A percentile compares a stretch with the other conserved stretches of the same genome.
Evolutionary conservation across 2,113 vertebrate genomes (phyloP).

Genomic region (Dolichotis patagonum): DNA sequence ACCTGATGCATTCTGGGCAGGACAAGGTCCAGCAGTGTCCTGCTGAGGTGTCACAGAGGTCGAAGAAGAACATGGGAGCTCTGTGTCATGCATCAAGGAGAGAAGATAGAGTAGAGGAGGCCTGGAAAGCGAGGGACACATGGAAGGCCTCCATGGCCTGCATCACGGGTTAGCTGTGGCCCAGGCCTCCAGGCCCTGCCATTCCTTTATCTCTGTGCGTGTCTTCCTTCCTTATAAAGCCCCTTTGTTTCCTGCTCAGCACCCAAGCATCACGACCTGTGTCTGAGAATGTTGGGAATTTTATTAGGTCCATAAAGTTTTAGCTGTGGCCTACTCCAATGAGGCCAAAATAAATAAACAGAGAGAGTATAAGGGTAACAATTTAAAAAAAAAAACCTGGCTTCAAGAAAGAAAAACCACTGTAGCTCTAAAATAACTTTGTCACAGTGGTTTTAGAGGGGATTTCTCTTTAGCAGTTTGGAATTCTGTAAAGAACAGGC

Average conservation of each 20-base stretch:
- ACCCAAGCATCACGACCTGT: constrained; percentile 86
- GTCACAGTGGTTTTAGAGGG: constrained; percentile 73
- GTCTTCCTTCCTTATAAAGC: constrained; percentile 85
- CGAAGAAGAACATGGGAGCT: not conserved
- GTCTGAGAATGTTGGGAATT: constrained; percentile 91
- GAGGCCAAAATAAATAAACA: constrained; percentile 89
- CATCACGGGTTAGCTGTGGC: not conserved
- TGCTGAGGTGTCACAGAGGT: not conserved
- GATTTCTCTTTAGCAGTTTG: constrained; percentile 68
- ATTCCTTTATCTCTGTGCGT: constrained; percentile 78
- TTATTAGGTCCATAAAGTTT: constrained; percentile 90
- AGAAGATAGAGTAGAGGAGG: not conserved
- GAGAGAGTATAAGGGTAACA: constrained; percentile 83
- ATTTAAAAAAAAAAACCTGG: constrained; percentile 36
- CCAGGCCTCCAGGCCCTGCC: not conserved
- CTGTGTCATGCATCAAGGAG: not conserved
- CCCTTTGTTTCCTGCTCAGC: constrained; percentile 86
- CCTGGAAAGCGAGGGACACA: not conserved
- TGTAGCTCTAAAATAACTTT: constrained; percentile 77
- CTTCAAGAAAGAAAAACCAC: constrained; percentile 76
- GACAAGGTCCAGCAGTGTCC: not conserved
- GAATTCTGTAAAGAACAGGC: constrained; percentile 51
- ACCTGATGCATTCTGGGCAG: not conserved
- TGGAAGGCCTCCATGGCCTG: not conserved
- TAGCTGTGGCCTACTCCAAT: constrained; percentile 85